Percentiles rank a stretch among this genome's conserved stretches.
These are phyloP conservation scores for Temnothorax unifasciatus DNA, from an alignment of 2,888 invertebrate genomes.

Conservation along the genomic window DNA sequence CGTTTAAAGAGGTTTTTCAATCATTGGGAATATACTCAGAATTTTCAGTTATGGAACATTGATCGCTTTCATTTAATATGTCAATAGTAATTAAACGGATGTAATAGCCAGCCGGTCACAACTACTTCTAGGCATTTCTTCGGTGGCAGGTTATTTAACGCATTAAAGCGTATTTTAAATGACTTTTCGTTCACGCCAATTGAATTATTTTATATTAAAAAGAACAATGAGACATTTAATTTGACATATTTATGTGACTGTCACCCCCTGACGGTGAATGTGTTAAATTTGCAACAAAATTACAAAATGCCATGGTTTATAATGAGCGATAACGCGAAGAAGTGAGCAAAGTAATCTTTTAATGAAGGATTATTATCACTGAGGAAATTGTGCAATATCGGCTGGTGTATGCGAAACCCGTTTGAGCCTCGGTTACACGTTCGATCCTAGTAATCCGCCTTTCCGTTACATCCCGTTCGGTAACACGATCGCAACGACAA, in stretches of 20 bases:
- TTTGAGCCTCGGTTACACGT: slow-evolving; percentile 15
- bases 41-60: slow-evolving; percentile 10
- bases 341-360: background rate
- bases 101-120: background rate
- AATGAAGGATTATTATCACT: background rate
- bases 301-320: background rate
- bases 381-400: background rate
- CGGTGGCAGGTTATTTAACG: background rate
- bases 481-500: slow-evolving; percentile 28
- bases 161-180: background rate
- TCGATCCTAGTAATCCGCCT: slow-evolving; percentile 10
- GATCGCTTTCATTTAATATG: background rate
- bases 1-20: background rate
- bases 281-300: background rate
- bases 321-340: background rate
- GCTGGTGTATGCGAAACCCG: background rate
- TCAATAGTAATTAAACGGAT: background rate
- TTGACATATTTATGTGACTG: background rate
- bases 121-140: background rate
- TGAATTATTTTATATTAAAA: background rate
- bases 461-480: slow-evolving; percentile 21
- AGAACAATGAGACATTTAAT: background rate
- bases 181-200: background rate
- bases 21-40: background rate
- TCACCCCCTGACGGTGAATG: background rate